Conservation (phyloP, 2,888 invertebrate species). For the Epistrophe grossulariae region DNA sequence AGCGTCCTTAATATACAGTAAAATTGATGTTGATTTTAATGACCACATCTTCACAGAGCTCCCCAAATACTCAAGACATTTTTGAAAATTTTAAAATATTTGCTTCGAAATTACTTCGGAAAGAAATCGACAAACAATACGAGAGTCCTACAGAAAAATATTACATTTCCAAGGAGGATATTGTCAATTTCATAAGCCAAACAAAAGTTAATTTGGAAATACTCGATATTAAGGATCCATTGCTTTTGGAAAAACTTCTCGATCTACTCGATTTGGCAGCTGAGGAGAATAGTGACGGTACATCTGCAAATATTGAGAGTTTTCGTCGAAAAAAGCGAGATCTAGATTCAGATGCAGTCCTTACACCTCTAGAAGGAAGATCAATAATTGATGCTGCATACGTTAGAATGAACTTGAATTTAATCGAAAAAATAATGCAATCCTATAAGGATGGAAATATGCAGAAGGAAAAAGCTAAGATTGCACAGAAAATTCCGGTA, state of each 20-base stretch:
- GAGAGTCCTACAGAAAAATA: conserved; percentile 69
- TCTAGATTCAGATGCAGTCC: conserved; percentile 32
- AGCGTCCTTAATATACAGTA: too few relatives aligned
- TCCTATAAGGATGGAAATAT: conserved; percentile 53
- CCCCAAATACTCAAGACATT: conserved; percentile 7
- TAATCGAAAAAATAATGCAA: conserved; percentile 58
- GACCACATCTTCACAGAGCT: not conserved
- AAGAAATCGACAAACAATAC: conserved; percentile 67
- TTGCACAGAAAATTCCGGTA: conserved; percentile 56
- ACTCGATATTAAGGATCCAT: conserved; percentile 44
- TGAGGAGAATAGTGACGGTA: conserved; percentile 35
- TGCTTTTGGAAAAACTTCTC: conserved; percentile 60
- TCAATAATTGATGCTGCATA: conserved; percentile 67
- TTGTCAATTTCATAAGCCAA: conserved; percentile 60
- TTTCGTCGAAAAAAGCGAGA: conserved; percentile 54
- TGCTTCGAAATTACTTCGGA: conserved; percentile 45
- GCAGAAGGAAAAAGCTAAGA: conserved; percentile 56
- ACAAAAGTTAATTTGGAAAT: conserved; percentile 65
- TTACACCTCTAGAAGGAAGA: conserved; percentile 53
- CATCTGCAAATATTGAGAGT: conserved; percentile 31
- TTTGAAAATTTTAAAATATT: conserved; percentile 55
- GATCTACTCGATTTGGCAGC: conserved; percentile 62
- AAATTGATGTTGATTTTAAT: not conserved
- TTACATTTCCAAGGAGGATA: conserved; percentile 67
- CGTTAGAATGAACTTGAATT: conserved; percentile 61